A percentile compares a stretch with the other conserved stretches of the same genome.
These are phyloP conservation scores for Caligus rogercresseyi DNA, from an alignment of 1,140 invertebrate species.

Conservation along the genomic window DNA sequence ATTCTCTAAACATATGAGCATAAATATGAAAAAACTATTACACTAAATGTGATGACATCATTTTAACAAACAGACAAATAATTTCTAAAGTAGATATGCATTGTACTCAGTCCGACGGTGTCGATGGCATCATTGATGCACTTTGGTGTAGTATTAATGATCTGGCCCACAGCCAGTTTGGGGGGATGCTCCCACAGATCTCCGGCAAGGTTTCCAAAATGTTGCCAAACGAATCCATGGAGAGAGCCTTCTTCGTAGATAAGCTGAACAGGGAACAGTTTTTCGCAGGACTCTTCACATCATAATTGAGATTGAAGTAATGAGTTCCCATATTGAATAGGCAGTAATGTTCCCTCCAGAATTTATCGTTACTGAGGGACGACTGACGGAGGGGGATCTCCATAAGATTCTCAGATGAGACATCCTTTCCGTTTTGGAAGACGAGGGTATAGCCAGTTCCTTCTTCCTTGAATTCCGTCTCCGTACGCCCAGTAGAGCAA, in stretches of 20 bases:
- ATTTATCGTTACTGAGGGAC: background rate
- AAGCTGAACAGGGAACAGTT: conserved; percentile 10
- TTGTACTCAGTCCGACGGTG: conserved; percentile 13
- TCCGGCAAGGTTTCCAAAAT: conserved; percentile 4
- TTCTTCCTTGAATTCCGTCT: background rate
- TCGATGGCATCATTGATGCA: conserved; percentile 6
- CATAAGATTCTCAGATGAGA: background rate
- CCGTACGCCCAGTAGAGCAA: conserved; percentile 5
- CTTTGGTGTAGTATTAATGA: conserved; percentile 14
- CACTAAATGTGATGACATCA: background rate
- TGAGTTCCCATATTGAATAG: conserved; percentile 17
- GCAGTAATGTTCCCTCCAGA: conserved; percentile 14
- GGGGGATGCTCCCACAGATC: conserved; percentile 11
- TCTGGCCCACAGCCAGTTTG: background rate
- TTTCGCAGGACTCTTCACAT: background rate
- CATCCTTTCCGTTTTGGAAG: conserved; percentile 10
- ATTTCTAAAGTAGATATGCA: conserved; percentile 17
- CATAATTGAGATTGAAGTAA: conserved; percentile 17
- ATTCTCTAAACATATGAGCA: too few species aligned
- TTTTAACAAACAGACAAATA: conserved; percentile 8
- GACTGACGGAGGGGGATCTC: too few species aligned
- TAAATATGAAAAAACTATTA: too few species aligned
- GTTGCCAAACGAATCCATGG: conserved; percentile 18
- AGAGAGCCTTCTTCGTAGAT: conserved; percentile 7
- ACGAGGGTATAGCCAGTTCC: conserved; percentile 6